Conservation (phyloP, 2,888 invertebrate species). For the Tinea semifulvella region DNA sequence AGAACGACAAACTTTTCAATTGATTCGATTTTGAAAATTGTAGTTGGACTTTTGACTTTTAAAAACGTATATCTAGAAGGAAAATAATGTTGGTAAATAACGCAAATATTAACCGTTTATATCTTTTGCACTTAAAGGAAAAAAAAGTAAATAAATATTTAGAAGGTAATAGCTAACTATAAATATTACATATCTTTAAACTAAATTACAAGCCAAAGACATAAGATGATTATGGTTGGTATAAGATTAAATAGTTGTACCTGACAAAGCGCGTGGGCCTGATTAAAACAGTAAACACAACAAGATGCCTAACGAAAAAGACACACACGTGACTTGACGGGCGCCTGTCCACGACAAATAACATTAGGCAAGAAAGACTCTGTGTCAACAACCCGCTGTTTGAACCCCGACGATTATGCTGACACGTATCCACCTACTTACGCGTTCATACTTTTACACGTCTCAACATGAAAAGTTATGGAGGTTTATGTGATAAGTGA, state of each 20-base stretch:
- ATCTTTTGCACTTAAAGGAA: no score
- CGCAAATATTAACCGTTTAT: no score
- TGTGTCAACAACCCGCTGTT: conserved; percentile 48
- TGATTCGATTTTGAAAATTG: conserved; percentile 34
- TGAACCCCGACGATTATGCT: conserved; percentile 39
- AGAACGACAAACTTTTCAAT: conserved; percentile 33
- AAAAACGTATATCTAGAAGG: not conserved
- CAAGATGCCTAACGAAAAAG: conserved; percentile 56
- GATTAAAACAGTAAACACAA: conserved; percentile 48
- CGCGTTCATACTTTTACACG: conserved; percentile 6
- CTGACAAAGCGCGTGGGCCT: not conserved
- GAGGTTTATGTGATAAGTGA: conserved; percentile 4
- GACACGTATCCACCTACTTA: conserved; percentile 28
- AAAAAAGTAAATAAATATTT: no score
- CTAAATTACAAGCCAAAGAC: no score
- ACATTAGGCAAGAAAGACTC: conserved; percentile 51
- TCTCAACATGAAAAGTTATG: conserved; percentile 3
- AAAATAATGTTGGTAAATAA: no score
- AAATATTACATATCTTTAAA: no score
- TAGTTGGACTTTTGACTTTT: conserved; percentile 16
- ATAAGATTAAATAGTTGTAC: not conserved
- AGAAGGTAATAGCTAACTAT: no score
- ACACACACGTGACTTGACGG: conserved; percentile 51
- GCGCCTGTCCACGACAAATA: conserved; percentile 43
- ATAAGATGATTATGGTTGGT: not conserved